Percentiles rank a stretch among this genome's conserved stretches.
Conservation (phyloP, 1,140 invertebrate species). For the Dysdera silvatica region DNA sequence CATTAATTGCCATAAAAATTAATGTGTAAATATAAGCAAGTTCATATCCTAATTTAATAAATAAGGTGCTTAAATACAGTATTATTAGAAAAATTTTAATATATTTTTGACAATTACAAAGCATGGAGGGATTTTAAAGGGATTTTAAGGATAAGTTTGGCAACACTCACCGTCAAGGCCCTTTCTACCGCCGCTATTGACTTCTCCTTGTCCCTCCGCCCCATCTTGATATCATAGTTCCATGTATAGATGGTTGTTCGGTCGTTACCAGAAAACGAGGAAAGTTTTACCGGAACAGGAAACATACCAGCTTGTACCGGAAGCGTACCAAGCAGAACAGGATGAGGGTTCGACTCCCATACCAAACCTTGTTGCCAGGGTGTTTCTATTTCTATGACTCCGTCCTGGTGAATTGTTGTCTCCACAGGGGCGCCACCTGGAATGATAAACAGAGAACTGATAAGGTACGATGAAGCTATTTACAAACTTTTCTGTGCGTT, state of each 20-base stretch:
- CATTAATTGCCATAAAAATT: no score
- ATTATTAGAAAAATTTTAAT: no score
- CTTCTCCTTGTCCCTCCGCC: slow-evolving; percentile 37
- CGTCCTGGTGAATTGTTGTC: slow-evolving; percentile 44
- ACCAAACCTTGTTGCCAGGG: slow-evolving; percentile 45
- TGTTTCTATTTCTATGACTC: slow-evolving; percentile 45
- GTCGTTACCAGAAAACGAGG: slow-evolving; percentile 49
- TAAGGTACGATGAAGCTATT: not conserved
- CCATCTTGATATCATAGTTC: slow-evolving; percentile 57
- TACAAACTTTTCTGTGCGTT: not conserved
- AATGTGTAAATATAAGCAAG: no score
- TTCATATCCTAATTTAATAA: no score
- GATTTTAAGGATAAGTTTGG: no score
- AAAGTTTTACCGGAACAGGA: slow-evolving; percentile 79
- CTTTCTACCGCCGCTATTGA: slow-evolving; percentile 33
- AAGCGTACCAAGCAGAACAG: slow-evolving; percentile 71
- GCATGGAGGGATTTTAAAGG: no score
- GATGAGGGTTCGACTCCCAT: slow-evolving; percentile 64
- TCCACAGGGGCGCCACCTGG: slow-evolving; percentile 37
- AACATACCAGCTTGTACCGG: slow-evolving; percentile 87
- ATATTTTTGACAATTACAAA: no score
- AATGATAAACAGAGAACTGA: slow-evolving; percentile 15
- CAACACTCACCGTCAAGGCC: slow-evolving; percentile 28
- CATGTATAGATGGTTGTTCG: slow-evolving; percentile 88
- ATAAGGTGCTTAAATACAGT: no score